phyloP scores from a whole-genome alignment of 2,797 vertebrate species.

The Rallus crepitans region DNA sequence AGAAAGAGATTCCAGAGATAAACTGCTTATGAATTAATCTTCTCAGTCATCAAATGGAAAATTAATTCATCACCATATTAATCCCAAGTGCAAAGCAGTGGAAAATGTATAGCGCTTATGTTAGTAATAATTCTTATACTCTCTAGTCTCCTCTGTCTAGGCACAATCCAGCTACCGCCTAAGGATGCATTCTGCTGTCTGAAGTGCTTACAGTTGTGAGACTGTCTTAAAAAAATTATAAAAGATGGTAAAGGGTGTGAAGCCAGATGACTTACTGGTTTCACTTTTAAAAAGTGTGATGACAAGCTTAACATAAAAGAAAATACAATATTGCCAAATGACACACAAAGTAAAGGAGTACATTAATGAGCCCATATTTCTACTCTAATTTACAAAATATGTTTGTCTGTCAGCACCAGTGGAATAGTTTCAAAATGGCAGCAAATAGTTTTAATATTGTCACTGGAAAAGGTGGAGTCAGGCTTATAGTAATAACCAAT shows the following conservation, averaged over 20 bases:
- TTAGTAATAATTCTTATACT: background rate
- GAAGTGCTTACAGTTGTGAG: background rate
- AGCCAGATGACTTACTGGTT: background rate
- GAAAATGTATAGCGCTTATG: background rate
- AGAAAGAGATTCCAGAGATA: constrained; percentile 14
- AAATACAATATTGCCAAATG: background rate
- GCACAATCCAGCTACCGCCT: background rate
- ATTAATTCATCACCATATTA: background rate
- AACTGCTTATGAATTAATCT: constrained; percentile 3
- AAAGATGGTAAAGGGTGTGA: background rate
- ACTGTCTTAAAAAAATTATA: background rate
- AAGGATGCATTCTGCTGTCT: background rate
- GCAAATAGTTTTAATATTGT: background rate
- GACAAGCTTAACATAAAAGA: background rate
- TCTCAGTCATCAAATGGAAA: background rate
- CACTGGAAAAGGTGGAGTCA: background rate
- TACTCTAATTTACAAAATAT: background rate
- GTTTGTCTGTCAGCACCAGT: background rate
- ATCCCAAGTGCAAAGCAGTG: background rate
- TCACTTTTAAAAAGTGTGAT: background rate
- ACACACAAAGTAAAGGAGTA: background rate
- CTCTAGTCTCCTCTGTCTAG: background rate
- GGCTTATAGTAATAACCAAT: background rate
- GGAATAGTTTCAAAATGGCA: background rate
- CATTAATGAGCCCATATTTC: background rate